Conservation (phyloP, 2,888 invertebrate genomes). For the Cephus runcator region DNA sequence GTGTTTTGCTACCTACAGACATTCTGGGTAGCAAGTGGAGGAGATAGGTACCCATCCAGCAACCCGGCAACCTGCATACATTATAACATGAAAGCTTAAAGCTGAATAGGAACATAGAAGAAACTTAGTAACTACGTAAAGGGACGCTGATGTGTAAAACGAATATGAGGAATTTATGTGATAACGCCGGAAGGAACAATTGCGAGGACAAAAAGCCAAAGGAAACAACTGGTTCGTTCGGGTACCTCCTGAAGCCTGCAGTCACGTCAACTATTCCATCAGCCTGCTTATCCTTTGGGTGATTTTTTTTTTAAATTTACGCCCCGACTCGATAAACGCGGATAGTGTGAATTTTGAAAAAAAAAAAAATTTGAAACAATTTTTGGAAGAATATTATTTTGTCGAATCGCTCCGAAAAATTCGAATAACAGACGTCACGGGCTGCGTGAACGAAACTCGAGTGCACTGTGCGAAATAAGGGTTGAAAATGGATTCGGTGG, state of each 20-base stretch:
- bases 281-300: too few species aligned
- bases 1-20: neutral
- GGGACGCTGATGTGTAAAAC: neutral
- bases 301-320: too few species aligned
- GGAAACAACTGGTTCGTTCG: neutral
- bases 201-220: neutral
- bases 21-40: neutral
- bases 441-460: neutral
- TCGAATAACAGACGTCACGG: neutral
- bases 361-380: too few species aligned
- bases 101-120: neutral
- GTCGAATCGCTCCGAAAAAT: neutral
- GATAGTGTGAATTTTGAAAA: too few species aligned
- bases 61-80: neutral
- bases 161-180: neutral
- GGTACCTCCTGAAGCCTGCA: neutral
- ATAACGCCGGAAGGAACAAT: neutral
- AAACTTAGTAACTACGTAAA: neutral
- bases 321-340: too few species aligned
- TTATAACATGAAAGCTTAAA: neutral
- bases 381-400: too few species aligned
- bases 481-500: neutral
- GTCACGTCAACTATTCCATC: neutral
- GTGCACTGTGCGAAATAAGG: neutral
- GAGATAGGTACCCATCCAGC: neutral